Base-by-base conservation (phyloP, 2,113 vertebrate genomes). In the Willisornis vidua region DNA sequence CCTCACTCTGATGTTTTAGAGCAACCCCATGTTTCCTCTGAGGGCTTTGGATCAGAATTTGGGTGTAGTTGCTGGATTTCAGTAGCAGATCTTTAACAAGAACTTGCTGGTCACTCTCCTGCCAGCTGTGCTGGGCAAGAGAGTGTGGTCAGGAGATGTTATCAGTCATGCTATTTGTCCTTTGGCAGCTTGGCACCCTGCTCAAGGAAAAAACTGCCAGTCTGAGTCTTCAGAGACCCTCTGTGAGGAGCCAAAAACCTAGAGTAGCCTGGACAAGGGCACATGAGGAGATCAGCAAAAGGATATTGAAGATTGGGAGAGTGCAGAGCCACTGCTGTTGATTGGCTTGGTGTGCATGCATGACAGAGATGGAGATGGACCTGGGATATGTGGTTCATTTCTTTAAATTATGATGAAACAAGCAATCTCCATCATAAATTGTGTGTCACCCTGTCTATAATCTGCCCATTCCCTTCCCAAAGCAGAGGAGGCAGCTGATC, bases 401-500 rank as follows among this genome's bases (percentile, higher is more conserved):
- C 91, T 79, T 92, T 17, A 94, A 96, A 95, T 96, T 76, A 95
- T 70, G 95, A 91, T 92, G 92, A 92, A 96, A 83, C 65, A 95
- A 89, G 86, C 87, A 68, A 78, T 94, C 94, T 95, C 66, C 75
- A 43, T 94, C 93, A 93, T 87, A 87, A 90, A 84, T 96, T 90
- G 89, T 37, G 65, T 93, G 79, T 95, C 93, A 95, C 78, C 71
- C 85, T 90, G 87, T 63, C 94, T 94, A 72, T 91, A 95, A 94
- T 95, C 87, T 95, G 52, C 92, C 92, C 83, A 81, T 96, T 96
- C 88, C 78, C 93, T 93, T 95, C 74, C 71, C 65, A 96, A 94
- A 96, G 90, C 93, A 93, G 90, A 95, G 92, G 82, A 90, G 92
- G 92, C 94, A 95, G 93, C 90, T 96, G 96, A 96, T 96, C 94